Percentiles rank a stretch among this genome's conserved stretches.
phyloP scores from a whole-genome alignment of 1,140 invertebrate genomes.

The Atta cephalotes region DNA sequence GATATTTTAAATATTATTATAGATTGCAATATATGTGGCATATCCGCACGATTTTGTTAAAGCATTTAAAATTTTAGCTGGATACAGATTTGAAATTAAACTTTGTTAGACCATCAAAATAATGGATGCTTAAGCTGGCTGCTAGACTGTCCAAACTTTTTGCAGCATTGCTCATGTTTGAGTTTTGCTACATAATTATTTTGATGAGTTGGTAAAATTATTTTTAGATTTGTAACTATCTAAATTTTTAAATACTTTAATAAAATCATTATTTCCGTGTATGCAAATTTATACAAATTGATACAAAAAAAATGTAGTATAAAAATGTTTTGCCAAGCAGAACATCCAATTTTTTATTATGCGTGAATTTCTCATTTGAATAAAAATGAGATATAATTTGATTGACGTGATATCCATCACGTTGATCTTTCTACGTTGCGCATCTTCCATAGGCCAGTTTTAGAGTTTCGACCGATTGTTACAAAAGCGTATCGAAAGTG shows the following conservation, averaged over 20 bases:
- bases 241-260: too few relatives aligned
- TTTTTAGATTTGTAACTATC: too few relatives aligned
- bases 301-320: neutral
- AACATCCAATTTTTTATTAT: neutral
- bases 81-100: too few relatives aligned
- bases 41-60: too few relatives aligned
- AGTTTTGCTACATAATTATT: too few relatives aligned
- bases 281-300: neutral
- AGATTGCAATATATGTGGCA: neutral
- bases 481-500: constrained; percentile 63
- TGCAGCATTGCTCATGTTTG: too few relatives aligned
- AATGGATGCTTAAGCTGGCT: too few relatives aligned
- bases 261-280: too few relatives aligned
- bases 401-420: constrained; percentile 37
- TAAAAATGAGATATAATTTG: neutral
- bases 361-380: neutral
- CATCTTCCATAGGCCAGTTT: constrained; percentile 41
- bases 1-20: neutral
- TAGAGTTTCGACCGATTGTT: constrained; percentile 66
- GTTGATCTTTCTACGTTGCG: constrained; percentile 34
- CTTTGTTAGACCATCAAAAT: too few relatives aligned
- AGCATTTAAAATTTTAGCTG: too few relatives aligned
- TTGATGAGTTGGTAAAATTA: too few relatives aligned
- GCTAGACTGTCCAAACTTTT: too few relatives aligned
- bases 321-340: neutral